Evolutionary conservation across 2,888 invertebrate species (phyloP).

Genomic region (Amaurobius ferox): DNA sequence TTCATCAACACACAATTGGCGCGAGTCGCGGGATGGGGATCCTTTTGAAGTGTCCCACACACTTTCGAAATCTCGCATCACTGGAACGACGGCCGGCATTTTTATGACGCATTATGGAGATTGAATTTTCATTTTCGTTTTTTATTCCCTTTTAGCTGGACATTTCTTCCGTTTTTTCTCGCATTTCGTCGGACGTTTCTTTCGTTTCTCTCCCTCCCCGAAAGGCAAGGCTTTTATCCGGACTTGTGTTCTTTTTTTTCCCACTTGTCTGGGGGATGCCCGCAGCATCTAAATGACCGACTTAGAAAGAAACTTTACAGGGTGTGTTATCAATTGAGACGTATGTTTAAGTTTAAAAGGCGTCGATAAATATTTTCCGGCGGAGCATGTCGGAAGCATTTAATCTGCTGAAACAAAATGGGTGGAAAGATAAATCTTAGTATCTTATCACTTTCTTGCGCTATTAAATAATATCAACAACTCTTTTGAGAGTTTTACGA

Average conservation of each 20-base stretch:
- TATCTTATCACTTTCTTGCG: no score
- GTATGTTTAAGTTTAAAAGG: background rate
- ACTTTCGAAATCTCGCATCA: constrained; percentile 42
- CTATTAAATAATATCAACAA: no score
- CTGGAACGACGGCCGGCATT: constrained; percentile 53
- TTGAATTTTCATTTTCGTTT: constrained; percentile 33
- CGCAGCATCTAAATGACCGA: background rate
- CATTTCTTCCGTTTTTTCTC: constrained; percentile 37
- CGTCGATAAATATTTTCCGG: background rate
- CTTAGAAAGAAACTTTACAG: background rate
- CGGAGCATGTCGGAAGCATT: background rate
- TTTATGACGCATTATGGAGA: constrained; percentile 62
- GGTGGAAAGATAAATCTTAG: no score
- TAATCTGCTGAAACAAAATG: background rate
- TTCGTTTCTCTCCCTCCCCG: background rate
- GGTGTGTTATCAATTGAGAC: background rate
- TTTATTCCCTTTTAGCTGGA: background rate
- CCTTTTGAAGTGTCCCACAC: constrained; percentile 12
- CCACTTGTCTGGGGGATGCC: background rate
- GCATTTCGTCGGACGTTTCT: constrained; percentile 5
- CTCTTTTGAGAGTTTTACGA: no score
- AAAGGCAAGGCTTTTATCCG: background rate
- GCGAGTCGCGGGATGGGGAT: constrained; percentile 23
- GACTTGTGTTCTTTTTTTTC: background rate
- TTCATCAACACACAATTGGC: constrained; percentile 57